phyloP scores from a whole-genome alignment of 1,140 invertebrate genomes.

The Spodoptera litura region DNA sequence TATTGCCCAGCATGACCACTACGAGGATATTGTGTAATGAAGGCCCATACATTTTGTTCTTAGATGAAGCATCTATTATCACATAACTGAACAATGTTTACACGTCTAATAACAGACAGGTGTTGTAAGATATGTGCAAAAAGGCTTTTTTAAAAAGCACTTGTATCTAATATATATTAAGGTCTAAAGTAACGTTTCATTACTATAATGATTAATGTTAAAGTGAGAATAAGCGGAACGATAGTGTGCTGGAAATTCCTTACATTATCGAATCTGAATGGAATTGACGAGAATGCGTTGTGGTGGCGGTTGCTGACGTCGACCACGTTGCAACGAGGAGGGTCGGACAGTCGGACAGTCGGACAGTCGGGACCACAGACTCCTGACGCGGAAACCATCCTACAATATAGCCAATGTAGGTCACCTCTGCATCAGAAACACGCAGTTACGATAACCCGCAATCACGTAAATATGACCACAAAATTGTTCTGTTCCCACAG shows the following conservation, averaged over 20 bases:
- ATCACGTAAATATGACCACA: conserved; percentile 38
- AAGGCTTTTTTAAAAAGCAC: background rate
- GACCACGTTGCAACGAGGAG: background rate
- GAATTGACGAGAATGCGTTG: conserved; percentile 24
- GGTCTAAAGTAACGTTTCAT: too few species aligned
- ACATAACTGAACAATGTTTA: conserved; percentile 10
- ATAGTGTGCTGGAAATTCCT: conserved; percentile 1
- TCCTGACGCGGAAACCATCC: conserved; percentile 29
- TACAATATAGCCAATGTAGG: conserved; percentile 35
- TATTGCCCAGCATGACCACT: background rate
- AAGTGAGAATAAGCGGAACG: conserved; percentile 1
- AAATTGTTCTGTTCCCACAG: conserved; percentile 40
- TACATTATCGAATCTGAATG: conserved; percentile 20
- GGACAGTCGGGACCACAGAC: background rate
- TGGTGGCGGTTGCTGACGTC: conserved; percentile 1
- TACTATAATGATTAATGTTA: background rate
- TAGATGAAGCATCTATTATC: conserved; percentile 2
- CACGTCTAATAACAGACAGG: background rate
- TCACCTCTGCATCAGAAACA: conserved; percentile 42
- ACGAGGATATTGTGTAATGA: conserved; percentile 29
- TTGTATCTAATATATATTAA: too few species aligned
- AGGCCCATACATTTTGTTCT: conserved; percentile 16
- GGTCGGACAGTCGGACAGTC: background rate
- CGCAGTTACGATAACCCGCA: conserved; percentile 29
- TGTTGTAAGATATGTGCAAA: background rate